phyloP scores from a whole-genome alignment of 2,888 invertebrate genomes.

The Nebria salina region DNA sequence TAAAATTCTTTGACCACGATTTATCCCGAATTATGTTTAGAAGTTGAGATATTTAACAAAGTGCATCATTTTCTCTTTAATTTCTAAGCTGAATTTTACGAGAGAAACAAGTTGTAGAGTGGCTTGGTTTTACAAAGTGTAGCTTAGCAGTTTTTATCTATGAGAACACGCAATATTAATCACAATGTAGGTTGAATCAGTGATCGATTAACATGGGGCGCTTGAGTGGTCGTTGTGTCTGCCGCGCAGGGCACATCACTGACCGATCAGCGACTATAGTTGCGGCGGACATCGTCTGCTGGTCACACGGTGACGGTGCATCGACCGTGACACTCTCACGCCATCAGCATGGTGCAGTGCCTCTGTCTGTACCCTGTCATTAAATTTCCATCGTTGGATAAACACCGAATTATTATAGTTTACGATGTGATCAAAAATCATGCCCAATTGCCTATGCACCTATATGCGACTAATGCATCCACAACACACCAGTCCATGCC shows the following conservation, averaged over 20 bases:
- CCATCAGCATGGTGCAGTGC: background rate
- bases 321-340: slow-evolving; percentile 22
- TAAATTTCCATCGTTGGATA: background rate
- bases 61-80: no score
- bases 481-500: no score
- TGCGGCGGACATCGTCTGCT: slow-evolving; percentile 10
- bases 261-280: background rate
- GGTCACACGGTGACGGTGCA: slow-evolving; percentile 11
- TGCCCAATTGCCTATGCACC: background rate
- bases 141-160: no score
- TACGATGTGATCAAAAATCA: background rate
- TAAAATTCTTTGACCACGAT: no score
- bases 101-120: no score
- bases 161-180: no score
- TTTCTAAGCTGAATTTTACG: no score
- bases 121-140: no score
- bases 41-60: no score
- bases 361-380: background rate
- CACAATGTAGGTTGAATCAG: background rate
- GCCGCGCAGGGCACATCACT: background rate
- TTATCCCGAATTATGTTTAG: no score
- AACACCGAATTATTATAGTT: background rate
- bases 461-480: background rate
- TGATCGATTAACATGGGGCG: slow-evolving; percentile 4
- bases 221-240: slow-evolving; percentile 18